Percentiles rank a stretch among this genome's conserved stretches.
phyloP scores from a whole-genome alignment of 2,113 vertebrate species.

The Indri indri region DNA sequence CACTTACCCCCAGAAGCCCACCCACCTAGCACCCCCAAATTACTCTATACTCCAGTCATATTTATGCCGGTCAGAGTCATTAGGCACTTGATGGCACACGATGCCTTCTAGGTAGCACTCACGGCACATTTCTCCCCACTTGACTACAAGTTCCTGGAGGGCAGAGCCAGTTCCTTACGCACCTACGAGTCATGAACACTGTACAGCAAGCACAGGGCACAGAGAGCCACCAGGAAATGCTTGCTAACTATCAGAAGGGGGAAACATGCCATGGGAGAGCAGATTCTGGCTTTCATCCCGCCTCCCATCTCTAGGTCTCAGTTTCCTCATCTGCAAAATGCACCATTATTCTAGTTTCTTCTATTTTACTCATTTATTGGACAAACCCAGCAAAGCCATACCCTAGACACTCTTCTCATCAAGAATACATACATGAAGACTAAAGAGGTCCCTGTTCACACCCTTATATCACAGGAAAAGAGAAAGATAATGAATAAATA shows the following conservation, averaged over 20 bases:
- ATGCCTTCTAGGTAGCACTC: neutral
- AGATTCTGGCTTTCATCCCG: neutral
- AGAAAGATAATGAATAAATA: neutral
- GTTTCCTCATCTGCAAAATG: neutral
- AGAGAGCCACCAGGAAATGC: neutral
- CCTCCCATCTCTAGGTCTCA: neutral
- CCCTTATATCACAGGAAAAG: neutral
- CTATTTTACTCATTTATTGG: neutral
- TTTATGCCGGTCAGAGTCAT: neutral
- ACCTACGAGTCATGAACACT: rapidly evolving
- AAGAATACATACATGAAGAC: neutral
- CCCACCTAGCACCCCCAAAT: neutral
- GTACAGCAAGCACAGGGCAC: neutral
- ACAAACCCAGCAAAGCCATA: neutral
- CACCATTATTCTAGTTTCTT: neutral
- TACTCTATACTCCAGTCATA: neutral
- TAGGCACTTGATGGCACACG: neutral
- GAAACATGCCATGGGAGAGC: neutral
- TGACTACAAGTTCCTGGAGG: neutral
- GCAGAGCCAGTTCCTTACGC: neutral
- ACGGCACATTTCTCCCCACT: neutral
- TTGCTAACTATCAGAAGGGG: neutral
- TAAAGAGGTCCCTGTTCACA: neutral
- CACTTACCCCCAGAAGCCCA: neutral
- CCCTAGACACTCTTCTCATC: neutral